Evolutionary conservation across 2,888 invertebrate genomes (phyloP), one percentile per base, ranked within the genome.

Genomic region (Hyposoter dolosus): DNA sequence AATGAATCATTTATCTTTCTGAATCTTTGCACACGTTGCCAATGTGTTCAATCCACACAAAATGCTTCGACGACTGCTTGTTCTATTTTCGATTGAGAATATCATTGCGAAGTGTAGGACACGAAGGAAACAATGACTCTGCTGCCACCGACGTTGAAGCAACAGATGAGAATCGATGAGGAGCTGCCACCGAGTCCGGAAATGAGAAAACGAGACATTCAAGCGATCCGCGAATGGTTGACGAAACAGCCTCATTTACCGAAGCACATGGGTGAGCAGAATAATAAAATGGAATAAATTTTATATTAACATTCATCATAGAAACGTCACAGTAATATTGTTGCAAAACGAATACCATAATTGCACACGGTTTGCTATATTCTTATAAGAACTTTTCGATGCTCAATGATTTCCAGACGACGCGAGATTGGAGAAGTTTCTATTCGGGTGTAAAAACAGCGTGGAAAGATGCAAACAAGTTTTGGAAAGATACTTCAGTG

Each of bases 381-480:
- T 15, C 66, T 45, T 19, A 56, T 74, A 3, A 53, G 9, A 1
- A 17, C 1, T 45, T 50, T 65, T 15, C 12, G 53, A 65, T 40
- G 23, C 12, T 15, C 40, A 23, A 78, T 40, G n/a, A 28, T 82
- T 79, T 60, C 5, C 88, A 94, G 94, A 94, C 69, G 93, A 94
- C 19, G 88, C 79, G 5, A 92, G 93, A 85, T 86, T 94, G 71
- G 93, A 93, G 72, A 91, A 92, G 60, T 94, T 94, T 84, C 89
- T 94, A 35, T 94, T 93, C 72, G 93, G 94, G 3, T 94, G 94
- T 87, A 94, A 94, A 88, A 94, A 94, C 88, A 94, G 93, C 83
- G 85, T 94, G 15, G 94, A 94, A 77, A 89, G 92, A 79, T 93
- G 94, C 78, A 94, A 94, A 88, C 88, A 89, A 72, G 92, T 94